A percentile compares a stretch with the other conserved stretches of the same genome.
Conservation (phyloP, 2,888 invertebrate species). For the Sphaerophoria rueppellii region DNA sequence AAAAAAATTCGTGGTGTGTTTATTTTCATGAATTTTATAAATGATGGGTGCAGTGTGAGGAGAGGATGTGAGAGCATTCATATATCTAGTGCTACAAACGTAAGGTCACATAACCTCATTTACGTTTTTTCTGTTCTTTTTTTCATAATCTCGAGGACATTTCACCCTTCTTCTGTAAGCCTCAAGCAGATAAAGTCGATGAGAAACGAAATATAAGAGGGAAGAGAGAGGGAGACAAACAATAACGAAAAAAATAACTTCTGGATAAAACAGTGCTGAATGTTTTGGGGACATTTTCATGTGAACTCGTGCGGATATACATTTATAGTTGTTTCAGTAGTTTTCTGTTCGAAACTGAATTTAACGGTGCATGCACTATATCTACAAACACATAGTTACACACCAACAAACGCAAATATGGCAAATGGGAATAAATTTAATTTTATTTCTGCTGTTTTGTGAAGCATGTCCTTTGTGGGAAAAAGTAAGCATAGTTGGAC, state of each 20-base stretch:
- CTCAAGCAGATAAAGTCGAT: neutral
- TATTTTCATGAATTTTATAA: conserved; percentile 65
- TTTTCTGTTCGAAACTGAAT: conserved; percentile 20
- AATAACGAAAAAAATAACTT: conserved; percentile 29
- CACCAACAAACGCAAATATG: conserved; percentile 2
- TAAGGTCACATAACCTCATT: conserved; percentile 67
- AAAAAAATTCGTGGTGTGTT: conserved; percentile 35
- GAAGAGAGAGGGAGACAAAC: neutral
- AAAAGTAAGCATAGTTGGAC: conserved; percentile 14
- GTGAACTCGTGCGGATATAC: conserved; percentile 14
- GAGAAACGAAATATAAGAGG: neutral
- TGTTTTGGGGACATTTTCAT: conserved; percentile 44
- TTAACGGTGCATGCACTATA: conserved; percentile 32
- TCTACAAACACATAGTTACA: neutral
- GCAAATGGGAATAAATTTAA: conserved; percentile 48
- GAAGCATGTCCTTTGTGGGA: conserved; percentile 18
- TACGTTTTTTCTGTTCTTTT: conserved; percentile 30
- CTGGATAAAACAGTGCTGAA: conserved; percentile 49
- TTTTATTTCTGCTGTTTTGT: conserved; percentile 36
- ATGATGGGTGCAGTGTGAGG: conserved; percentile 17
- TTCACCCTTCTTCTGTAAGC: neutral
- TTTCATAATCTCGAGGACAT: conserved; percentile 45
- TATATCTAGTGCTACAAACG: neutral
- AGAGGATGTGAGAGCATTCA: neutral
- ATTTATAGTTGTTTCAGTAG: conserved; percentile 7